Conservation (phyloP, 2,113 vertebrate species). For the Malurus cyaneus region DNA sequence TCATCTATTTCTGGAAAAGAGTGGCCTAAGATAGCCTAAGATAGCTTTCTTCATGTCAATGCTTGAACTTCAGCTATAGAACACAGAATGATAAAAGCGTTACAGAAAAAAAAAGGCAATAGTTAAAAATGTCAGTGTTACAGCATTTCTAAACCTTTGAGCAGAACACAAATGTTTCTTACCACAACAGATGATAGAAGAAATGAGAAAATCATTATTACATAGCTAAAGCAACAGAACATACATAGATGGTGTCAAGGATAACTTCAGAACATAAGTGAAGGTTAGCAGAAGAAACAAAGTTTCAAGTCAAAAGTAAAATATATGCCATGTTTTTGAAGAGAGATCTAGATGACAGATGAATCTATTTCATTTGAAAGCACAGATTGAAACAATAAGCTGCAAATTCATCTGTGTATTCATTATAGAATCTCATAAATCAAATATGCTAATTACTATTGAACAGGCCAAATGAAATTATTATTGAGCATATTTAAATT, state of each 20-base stretch:
- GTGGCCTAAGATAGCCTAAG: background rate
- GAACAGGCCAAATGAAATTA: background rate
- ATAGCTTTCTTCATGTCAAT: background rate
- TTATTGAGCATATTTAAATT: background rate
- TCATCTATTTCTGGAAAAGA: constrained; percentile 1
- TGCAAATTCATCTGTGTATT: background rate
- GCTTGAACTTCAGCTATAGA: background rate
- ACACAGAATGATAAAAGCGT: background rate
- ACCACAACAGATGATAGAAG: background rate
- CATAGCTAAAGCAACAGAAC: background rate
- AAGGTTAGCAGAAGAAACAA: background rate
- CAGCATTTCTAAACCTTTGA: background rate
- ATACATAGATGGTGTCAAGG: background rate
- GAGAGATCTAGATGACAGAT: background rate
- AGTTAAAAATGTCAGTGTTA: background rate
- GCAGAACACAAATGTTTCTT: background rate
- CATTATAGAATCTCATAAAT: background rate
- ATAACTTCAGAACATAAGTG: background rate
- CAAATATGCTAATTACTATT: background rate
- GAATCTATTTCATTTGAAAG: background rate
- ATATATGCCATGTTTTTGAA: background rate
- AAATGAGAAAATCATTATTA: background rate
- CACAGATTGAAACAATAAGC: background rate
- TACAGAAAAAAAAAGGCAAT: background rate
- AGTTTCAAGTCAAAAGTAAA: background rate